Evolutionary conservation across 2,113 vertebrate genomes (phyloP).

Genomic region (Gnathonemus echidnorhynchus): DNA sequence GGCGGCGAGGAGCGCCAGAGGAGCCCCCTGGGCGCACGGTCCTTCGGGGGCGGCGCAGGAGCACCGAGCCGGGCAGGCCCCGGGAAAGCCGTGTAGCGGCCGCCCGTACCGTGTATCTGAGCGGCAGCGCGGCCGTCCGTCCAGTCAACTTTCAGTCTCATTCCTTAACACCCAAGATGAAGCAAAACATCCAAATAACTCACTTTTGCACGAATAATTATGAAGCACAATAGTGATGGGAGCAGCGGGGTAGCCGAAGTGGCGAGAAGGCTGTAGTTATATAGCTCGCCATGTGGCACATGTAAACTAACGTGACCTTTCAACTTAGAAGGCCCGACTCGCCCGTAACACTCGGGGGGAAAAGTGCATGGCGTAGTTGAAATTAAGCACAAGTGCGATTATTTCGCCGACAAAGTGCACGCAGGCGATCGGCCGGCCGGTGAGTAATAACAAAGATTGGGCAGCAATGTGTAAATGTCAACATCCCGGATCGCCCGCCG

Average conservation of each 20-base stretch:
- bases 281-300: slow-evolving; percentile 19
- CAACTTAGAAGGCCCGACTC: slow-evolving; percentile 31
- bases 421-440: not conserved
- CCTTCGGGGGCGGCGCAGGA: not conserved
- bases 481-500: not conserved
- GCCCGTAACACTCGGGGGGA: not conserved
- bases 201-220: not conserved
- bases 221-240: not conserved
- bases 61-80: not conserved
- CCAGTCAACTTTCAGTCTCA: not conserved
- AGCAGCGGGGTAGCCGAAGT: not conserved
- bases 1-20: not conserved
- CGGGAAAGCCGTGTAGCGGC: not conserved
- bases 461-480: not conserved
- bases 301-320: slow-evolving; percentile 33
- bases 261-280: not conserved
- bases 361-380: not conserved
- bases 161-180: not conserved
- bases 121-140: not conserved
- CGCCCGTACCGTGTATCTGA: not conserved
- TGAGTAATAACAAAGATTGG: not conserved
- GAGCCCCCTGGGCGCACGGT: not conserved
- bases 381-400: not conserved
- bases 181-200: not conserved
- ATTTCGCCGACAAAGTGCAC: not conserved